These are phyloP conservation scores for Urechis unicinctus DNA, from an alignment of 2,888 invertebrate genomes.

Conservation along the genomic window DNA sequence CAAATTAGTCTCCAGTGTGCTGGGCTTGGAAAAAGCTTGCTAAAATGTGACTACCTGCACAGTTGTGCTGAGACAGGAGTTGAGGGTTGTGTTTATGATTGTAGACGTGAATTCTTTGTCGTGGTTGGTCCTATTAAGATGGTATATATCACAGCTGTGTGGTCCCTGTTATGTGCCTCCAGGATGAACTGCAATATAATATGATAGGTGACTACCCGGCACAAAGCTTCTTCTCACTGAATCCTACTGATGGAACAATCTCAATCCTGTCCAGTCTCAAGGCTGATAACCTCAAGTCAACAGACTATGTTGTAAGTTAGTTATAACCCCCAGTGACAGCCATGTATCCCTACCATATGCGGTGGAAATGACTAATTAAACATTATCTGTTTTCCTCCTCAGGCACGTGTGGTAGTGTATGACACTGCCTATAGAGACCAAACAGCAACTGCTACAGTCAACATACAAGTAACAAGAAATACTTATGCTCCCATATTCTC, in stretches of 20 bases:
- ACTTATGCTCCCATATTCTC: slow-evolving; percentile 27
- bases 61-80: too few species aligned
- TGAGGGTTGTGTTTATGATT: too few species aligned
- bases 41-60: too few species aligned
- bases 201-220: slow-evolving; percentile 25
- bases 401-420: slow-evolving; percentile 17
- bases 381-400: background rate
- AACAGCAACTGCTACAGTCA: slow-evolving; percentile 16
- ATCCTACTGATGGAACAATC: slow-evolving; percentile 25
- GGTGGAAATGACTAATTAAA: background rate
- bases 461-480: slow-evolving; percentile 28
- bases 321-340: too few species aligned
- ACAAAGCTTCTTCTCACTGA: slow-evolving; percentile 30
- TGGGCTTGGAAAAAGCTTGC: too few species aligned
- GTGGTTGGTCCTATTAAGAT: too few species aligned
- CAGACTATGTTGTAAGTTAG: slow-evolving; percentile 17
- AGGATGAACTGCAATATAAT: slow-evolving; percentile 17
- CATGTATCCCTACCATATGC: background rate
- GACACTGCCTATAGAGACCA: slow-evolving; percentile 23
- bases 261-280: slow-evolving; percentile 23
- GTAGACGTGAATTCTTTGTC: too few species aligned
- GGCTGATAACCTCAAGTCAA: slow-evolving; percentile 23
- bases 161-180: background rate
- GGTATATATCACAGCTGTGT: too few species aligned
- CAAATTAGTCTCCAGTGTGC: too few species aligned